Evolutionary conservation across 2,113 vertebrate genomes (phyloP), one percentile per base, ranked within the genome.

Genomic region (Phoenicopterus ruber): DNA sequence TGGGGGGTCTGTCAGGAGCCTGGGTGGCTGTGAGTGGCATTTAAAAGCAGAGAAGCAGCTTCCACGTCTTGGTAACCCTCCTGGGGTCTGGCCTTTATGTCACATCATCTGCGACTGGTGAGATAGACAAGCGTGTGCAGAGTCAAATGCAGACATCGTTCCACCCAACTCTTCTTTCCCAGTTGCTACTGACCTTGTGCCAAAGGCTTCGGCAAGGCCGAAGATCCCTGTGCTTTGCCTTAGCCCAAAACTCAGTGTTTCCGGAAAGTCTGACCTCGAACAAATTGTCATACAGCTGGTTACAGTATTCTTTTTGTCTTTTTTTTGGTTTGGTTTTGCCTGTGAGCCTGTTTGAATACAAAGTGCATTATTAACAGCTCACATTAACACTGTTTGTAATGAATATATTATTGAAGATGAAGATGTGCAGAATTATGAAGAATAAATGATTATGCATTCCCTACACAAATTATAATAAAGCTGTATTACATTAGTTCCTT

Each of bases 21-120:
- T 63, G 34, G 31, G 32, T 13, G 67, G 25, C 69, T 50, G 17
- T 28, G 38, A 42, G 20, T 2, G 3, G 1, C 0, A 6, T n/a
- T 82, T 74, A 31, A 71, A 67, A 66, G 25, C 12, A 73, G 17
- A 67, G 86, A 47, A 63, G 19, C 20, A 46, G 4, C 22, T 76
- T 63, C 32, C 4, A 0, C n/a, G 38, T 52, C 46, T 80, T 38
- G 42, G 12, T 65, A 32, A 6, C 6, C 3, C 26, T 67, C 1
- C 7, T 78, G 24, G 7, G 11, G 5, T 63, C 55, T 71, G n/a
- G 8, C 17, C 21, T 67, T 63, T 15, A 5, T 7, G 6, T 25
- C n/a, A 87, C 26, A 17, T 47, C 15, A 42, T 36, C n/a, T 88
- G 38, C 70, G 87, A 24, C 67, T 61, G 13, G 12, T 14, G 34